Evolutionary conservation across 2,888 invertebrate species (phyloP).

Genomic region (Nemotelus nigrinus): DNA sequence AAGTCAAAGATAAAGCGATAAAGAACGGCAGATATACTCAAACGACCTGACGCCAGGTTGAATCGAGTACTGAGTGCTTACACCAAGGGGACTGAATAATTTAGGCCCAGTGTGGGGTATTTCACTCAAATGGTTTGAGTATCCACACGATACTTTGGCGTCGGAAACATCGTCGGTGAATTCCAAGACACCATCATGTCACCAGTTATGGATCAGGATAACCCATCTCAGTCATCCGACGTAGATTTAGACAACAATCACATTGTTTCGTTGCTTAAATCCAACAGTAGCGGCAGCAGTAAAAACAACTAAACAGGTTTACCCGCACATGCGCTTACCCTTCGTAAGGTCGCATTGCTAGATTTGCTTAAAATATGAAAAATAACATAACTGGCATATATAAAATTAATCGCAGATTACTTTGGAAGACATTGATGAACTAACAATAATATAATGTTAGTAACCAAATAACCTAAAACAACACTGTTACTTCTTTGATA

Average conservation of each 20-base stretch:
- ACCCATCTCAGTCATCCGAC: conserved; percentile 61
- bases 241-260: conserved; percentile 52
- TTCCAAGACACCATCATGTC: conserved; percentile 83
- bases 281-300: conserved; percentile 49
- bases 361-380: conserved; percentile 37
- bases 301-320: conserved; percentile 47
- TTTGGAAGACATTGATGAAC: conserved; percentile 3
- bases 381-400: conserved; percentile 10
- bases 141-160: conserved; percentile 78
- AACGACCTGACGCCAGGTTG: too few relatives aligned
- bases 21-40: too few relatives aligned
- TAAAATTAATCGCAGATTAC: background rate
- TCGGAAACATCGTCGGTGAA: conserved; percentile 78
- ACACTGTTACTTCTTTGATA: conserved; percentile 11
- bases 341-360: conserved; percentile 7
- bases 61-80: too few relatives aligned
- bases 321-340: too few relatives aligned
- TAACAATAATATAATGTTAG: conserved; percentile 30
- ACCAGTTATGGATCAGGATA: conserved; percentile 72
- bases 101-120: too few relatives aligned
- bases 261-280: conserved; percentile 50
- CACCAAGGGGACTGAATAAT: too few relatives aligned
- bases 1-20: too few relatives aligned
- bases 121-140: conserved; percentile 90
- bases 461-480: too few relatives aligned